These are phyloP conservation scores for Drosophila miranda DNA, from an alignment of 1,140 invertebrate species.

Conservation along the genomic window DNA sequence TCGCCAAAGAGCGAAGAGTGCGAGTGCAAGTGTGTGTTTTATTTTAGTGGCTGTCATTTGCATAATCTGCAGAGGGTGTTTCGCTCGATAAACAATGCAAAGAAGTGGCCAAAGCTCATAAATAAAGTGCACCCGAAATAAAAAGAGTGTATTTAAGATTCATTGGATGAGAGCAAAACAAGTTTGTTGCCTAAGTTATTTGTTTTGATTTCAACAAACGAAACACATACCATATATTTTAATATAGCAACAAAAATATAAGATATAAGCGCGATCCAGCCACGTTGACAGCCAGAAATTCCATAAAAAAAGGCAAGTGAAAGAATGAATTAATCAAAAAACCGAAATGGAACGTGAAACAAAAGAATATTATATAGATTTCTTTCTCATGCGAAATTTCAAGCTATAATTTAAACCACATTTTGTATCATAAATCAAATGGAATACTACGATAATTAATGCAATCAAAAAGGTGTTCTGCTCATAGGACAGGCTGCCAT, in stretches of 20 bases:
- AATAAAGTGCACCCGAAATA: conserved; percentile 64
- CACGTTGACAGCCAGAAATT: conserved; percentile 51
- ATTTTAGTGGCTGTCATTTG: conserved; percentile 48
- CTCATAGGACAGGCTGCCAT: too few species aligned
- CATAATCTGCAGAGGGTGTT: conserved; percentile 47
- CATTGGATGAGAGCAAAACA: conserved; percentile 54
- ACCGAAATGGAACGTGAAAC: background rate
- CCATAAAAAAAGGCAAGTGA: conserved; percentile 52
- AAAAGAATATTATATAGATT: too few species aligned
- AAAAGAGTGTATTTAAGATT: conserved; percentile 55
- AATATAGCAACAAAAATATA: conserved; percentile 20
- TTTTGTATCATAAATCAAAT: conserved; percentile 3
- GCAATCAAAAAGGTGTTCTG: too few species aligned
- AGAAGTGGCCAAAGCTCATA: conserved; percentile 73
- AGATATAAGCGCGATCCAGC: conserved; percentile 16
- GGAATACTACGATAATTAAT: too few species aligned
- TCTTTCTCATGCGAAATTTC: too few species aligned
- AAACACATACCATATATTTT: conserved; percentile 38
- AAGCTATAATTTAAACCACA: background rate
- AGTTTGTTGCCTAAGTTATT: conserved; percentile 79
- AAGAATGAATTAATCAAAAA: conserved; percentile 29
- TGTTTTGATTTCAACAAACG: conserved; percentile 50
- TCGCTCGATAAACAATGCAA: conserved; percentile 67
- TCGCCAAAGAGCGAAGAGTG: conserved; percentile 40
- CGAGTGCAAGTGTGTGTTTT: conserved; percentile 41